Evolutionary conservation across 1,140 invertebrate species (phyloP), one percentile per base, ranked within the genome.

Genomic region (Drosophila navojoa): DNA sequence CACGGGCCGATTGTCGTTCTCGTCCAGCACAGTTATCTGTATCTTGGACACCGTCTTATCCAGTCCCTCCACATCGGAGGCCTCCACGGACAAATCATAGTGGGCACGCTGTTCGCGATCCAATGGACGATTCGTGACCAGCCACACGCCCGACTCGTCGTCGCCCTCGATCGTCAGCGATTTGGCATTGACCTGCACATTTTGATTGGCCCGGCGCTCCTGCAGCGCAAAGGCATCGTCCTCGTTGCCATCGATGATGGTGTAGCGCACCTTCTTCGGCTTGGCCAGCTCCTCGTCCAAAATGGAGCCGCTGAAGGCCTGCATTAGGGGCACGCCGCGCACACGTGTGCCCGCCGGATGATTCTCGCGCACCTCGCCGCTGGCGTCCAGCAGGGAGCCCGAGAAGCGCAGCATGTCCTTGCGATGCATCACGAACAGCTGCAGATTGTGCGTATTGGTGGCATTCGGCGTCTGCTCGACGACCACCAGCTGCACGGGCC

Each of bases 1-100:
- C 9, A 95, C 93, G 0, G 98, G 98, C 61, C 95, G 94, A 90
- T 99, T 98, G 92, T 99, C 98, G 91, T 99, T 99, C 77, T 96
- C 95, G 87, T 99, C 97, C 1, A 95, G 90, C 0, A 99, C 94
- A 4, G 94, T 93, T 3, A 99, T 94, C 16, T 94, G 93, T 3
- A 98, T 94, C 44, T 94, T 95, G 1, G 96, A 95, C 13, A 94
- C 93, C 0, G 96, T 95, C 69, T 94, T 96, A 86, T 96, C 96
- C 6, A 96, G 93, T 7, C 95, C 95, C 62, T 95, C 94, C 9
- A 94, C 93, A 90, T 97, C 96, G 6, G 94, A 94, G 0, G 96
- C 97, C 79, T 96, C 95, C 53, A 98, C 93, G 0, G 95, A 94
- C 27, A 98, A 91, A 47, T 94, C 93, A 82, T 97, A 97, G 0